Percentiles rank a stretch among this genome's conserved stretches.
Conservation (phyloP, 2,888 invertebrate species). For the Campoletis raptor region DNA sequence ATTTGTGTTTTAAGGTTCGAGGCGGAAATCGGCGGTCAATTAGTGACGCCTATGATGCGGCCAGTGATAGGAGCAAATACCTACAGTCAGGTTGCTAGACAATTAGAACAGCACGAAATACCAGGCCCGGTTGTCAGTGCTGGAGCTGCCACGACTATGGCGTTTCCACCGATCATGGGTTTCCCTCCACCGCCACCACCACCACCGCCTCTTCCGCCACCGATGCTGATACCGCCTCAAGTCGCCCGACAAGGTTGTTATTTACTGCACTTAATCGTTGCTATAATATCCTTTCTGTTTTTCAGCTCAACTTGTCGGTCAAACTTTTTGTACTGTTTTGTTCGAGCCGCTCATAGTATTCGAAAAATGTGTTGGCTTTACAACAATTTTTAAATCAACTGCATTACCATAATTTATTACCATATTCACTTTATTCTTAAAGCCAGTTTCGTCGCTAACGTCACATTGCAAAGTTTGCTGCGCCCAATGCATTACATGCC, state of each 20-base stretch:
- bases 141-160: slow-evolving; percentile 82
- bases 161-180: slow-evolving; percentile 86
- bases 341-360: too few species aligned
- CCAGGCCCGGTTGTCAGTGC: slow-evolving; percentile 83
- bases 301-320: too few species aligned
- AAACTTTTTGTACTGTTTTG: too few species aligned
- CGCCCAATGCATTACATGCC: too few species aligned
- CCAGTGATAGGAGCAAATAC: slow-evolving; percentile 91
- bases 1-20: slow-evolving; percentile 89
- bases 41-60: slow-evolving; percentile 86
- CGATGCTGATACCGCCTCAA: slow-evolving; percentile 90
- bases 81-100: slow-evolving; percentile 89
- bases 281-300: background rate
- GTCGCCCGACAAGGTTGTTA: slow-evolving; percentile 85
- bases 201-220: slow-evolving; percentile 88
- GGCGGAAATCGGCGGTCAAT: slow-evolving; percentile 92
- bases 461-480: too few species aligned
- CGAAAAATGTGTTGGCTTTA: too few species aligned
- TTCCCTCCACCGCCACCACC: slow-evolving; percentile 89
- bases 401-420: too few species aligned
- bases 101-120: slow-evolving; percentile 87
- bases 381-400: too few species aligned
- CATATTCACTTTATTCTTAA: too few species aligned
- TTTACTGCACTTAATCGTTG: background rate
- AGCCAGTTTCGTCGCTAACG: too few species aligned